Base-by-base conservation (phyloP, 1,140 invertebrate species). In the Probaryconus sp. region DNA sequence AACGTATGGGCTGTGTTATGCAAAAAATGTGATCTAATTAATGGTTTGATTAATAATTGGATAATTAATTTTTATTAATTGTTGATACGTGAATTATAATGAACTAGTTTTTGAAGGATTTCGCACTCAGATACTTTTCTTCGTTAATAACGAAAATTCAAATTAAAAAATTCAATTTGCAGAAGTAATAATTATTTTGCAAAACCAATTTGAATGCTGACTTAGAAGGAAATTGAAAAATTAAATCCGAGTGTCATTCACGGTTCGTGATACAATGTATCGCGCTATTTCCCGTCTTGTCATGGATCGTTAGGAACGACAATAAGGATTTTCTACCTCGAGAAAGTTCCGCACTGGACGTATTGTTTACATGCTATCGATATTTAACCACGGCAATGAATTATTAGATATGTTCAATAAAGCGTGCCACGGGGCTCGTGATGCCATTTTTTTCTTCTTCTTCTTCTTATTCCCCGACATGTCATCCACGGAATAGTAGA, bases 321-420 rank as follows among this genome's bases (percentile, higher is more conserved):
- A 63, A 56, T 43, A 51, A 53, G 37, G 17, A 63, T 68, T 74
- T 74, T 74, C 71, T 74, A 74, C 42, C 43, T 51, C 64, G 63
- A 69, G 72, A 75, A 75, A 75, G 72, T 76, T 70, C 45, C 53
- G 17, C 60, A 53, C 13, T 24, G 10, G 55, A 72, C 13, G 60
- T 33, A 76, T 76, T 76, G 72, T 70, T 69, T 65, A 65, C 60
- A 9, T 63, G 20, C 48, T 48, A 75, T 65, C 38, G 60, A 75
- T 64, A 69, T 75, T 75, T 69, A 69, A 63, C 37, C 42, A 45
- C 10, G 5, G 63, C 71, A 63, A 50, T 60, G 60, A 70, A 56
- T 70, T 65, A 76, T 65, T 58, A 69, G 58, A 55, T 65, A 48
- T 65, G 55, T 70, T 76, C 65, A 70, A 65, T 70, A 61, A 76